phyloP scores from a whole-genome alignment of 2,888 invertebrate species.

The Zhengitettix transpicula region DNA sequence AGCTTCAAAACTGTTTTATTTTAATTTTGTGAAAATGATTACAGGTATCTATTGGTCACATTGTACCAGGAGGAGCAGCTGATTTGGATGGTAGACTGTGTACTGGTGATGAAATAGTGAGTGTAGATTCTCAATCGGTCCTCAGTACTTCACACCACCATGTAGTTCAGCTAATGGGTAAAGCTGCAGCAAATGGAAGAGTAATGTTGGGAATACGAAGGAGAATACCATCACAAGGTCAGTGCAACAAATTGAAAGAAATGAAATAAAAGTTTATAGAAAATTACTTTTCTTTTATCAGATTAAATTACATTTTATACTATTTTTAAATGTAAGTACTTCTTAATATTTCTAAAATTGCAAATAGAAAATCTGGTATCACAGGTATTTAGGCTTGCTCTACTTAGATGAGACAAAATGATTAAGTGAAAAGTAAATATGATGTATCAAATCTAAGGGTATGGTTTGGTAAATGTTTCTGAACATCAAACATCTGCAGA shows the following conservation, averaged over 20 bases:
- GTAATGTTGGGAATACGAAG: slow-evolving; percentile 65
- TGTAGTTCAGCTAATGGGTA: slow-evolving; percentile 83
- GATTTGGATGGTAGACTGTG: slow-evolving; percentile 78
- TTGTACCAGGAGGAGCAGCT: slow-evolving; percentile 90
- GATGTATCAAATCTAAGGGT: no score
- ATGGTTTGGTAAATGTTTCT: no score
- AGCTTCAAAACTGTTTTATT: neutral
- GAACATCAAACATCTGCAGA: no score
- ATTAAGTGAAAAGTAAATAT: no score
- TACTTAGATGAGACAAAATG: no score
- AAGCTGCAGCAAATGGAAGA: slow-evolving; percentile 71
- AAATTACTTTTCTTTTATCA: no score
- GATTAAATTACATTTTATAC: no score
- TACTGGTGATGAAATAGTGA: slow-evolving; percentile 86
- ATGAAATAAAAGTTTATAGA: no score
- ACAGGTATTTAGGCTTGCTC: no score
- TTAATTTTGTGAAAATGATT: slow-evolving; percentile 9
- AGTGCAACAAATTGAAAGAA: neutral
- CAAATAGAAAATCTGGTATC: no score
- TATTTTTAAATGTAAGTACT: no score
- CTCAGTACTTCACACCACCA: slow-evolving; percentile 79
- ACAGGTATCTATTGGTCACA: slow-evolving; percentile 85
- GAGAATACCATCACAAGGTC: slow-evolving; percentile 23
- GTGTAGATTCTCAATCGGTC: slow-evolving; percentile 76
- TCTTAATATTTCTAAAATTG: no score